Percentiles rank a stretch among this genome's conserved stretches.
Conservation (phyloP, 2,888 invertebrate species). For the Eupithecia insigniata region DNA sequence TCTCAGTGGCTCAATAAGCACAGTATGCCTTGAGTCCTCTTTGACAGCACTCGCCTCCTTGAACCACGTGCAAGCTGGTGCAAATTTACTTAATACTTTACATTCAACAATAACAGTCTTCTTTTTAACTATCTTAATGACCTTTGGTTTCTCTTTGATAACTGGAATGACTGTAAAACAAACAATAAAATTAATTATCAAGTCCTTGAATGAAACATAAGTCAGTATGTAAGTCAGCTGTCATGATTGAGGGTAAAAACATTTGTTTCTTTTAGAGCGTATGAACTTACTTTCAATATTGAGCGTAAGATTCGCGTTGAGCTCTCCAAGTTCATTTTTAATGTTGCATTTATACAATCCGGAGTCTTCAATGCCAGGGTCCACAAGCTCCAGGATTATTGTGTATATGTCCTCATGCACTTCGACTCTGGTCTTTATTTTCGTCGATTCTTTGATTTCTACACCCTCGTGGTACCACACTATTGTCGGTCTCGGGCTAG, state of each 20-base stretch:
- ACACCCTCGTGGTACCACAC: conserved; percentile 82
- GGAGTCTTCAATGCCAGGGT: conserved; percentile 97
- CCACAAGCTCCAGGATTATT: conserved; percentile 93
- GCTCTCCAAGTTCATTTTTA: conserved; percentile 97
- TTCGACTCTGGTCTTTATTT: conserved; percentile 91
- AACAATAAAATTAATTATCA: conserved; percentile 15
- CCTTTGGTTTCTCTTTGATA: conserved; percentile 95
- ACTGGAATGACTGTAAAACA: conserved; percentile 91
- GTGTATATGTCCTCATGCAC: conserved; percentile 92
- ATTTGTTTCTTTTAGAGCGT: too few species aligned
- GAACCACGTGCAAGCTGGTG: conserved; percentile 97
- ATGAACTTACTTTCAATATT: conserved; percentile 96
- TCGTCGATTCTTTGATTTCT: conserved; percentile 91
- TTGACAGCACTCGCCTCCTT: conserved; percentile 92
- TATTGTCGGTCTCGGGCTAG: conserved; percentile 80
- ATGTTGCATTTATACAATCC: conserved; percentile 99
- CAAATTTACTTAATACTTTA: conserved; percentile 95
- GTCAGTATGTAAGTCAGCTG: background rate
- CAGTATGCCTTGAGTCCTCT: conserved; percentile 90
- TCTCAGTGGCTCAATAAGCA: conserved; percentile 90
- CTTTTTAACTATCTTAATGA: conserved; percentile 95
- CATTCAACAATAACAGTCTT: conserved; percentile 97
- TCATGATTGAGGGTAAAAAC: too few species aligned
- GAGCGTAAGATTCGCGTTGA: conserved; percentile 97
- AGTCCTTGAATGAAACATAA: background rate